phyloP scores from a whole-genome alignment of 2,797 vertebrate species.

The Anguilla pacifica region DNA sequence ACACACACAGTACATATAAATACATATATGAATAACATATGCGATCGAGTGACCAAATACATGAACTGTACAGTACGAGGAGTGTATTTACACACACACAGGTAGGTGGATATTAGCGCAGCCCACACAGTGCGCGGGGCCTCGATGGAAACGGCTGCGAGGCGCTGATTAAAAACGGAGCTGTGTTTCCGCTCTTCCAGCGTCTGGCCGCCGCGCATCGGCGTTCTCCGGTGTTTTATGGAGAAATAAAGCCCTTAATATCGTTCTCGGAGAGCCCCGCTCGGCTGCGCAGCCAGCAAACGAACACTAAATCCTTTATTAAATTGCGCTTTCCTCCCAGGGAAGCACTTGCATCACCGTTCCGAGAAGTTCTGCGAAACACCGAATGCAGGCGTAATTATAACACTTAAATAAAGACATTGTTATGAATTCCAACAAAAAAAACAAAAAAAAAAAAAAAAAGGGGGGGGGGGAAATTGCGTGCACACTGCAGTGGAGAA shows the following conservation, averaged over 20 bases:
- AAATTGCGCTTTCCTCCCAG: neutral
- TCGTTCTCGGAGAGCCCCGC: neutral
- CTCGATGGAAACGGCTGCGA: neutral
- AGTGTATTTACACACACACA: neutral
- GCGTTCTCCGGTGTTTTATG: conserved; percentile 9
- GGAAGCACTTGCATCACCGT: conserved; percentile 22
- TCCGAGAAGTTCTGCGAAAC: neutral
- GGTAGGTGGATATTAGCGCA: neutral
- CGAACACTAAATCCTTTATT: neutral
- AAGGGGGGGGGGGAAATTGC: no score
- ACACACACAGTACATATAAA: no score
- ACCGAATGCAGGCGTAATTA: neutral
- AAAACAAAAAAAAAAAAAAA: neutral
- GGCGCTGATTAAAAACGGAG: neutral
- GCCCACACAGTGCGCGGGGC: neutral
- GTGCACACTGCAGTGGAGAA: neutral
- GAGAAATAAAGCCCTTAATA: conserved; percentile 3
- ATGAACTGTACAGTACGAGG: neutral
- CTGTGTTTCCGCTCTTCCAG: neutral
- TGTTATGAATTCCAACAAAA: neutral
- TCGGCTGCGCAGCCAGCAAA: neutral
- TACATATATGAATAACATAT: no score
- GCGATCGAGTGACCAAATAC: no score
- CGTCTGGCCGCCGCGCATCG: neutral
- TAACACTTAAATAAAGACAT: conserved; percentile 7